Conservation (phyloP, 1,140 invertebrate genomes). For the Dendroctonus ponderosae region DNA sequence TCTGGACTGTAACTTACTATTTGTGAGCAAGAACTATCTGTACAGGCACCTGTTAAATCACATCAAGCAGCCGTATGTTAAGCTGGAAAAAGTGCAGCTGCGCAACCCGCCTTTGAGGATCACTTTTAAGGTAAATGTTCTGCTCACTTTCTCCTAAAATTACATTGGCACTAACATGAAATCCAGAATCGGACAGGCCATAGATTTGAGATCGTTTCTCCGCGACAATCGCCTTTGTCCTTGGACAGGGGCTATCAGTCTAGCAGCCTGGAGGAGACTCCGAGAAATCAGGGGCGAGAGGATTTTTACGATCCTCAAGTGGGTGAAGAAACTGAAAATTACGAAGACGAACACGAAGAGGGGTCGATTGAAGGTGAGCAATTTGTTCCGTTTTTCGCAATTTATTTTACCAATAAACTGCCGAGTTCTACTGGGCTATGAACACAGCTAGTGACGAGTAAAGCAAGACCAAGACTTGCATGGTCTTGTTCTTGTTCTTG, state of each 20-base stretch:
- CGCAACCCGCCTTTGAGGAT: constrained; percentile 43
- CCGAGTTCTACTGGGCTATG: too few relatives aligned
- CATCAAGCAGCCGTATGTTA: constrained; percentile 39
- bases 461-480: too few relatives aligned
- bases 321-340: constrained; percentile 2
- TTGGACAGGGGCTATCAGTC: constrained; percentile 11
- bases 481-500: too few relatives aligned
- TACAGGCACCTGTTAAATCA: constrained; percentile 37
- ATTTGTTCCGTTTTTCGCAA: constrained; percentile 1
- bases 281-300: not conserved
- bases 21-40: constrained; percentile 41
- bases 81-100: constrained; percentile 34
- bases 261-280: constrained; percentile 21
- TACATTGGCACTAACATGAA: not conserved
- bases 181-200: constrained; percentile 34
- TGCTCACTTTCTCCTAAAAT: not conserved
- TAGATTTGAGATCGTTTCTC: constrained; percentile 45
- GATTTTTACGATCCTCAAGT: not conserved
- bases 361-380: not conserved
- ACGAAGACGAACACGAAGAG: constrained; percentile 4
- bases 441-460: too few relatives aligned
- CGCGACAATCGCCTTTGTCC: constrained; percentile 22
- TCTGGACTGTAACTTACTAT: constrained; percentile 43
- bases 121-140: constrained; percentile 38
- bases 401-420: too few relatives aligned